Percentiles rank a stretch among this genome's conserved stretches.
Evolutionary conservation across 2,113 vertebrate genomes (phyloP).

Genomic region (Lycaon pictus): DNA sequence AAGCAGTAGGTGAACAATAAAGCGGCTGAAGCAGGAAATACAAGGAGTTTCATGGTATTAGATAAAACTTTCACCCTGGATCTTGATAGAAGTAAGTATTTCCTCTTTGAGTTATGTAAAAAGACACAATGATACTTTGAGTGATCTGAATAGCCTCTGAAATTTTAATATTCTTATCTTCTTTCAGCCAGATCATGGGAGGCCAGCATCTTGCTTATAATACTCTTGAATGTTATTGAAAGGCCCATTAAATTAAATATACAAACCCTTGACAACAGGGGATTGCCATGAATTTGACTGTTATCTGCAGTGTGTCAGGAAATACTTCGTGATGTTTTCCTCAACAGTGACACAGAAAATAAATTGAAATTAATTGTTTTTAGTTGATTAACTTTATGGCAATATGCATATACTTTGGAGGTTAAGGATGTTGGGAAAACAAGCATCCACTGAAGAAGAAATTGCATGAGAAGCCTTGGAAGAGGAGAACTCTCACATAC

Average conservation of each 20-base stretch:
- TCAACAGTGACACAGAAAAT: constrained; percentile 58
- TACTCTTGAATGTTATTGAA: constrained; percentile 26
- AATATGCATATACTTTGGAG: constrained; percentile 59
- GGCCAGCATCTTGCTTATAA: background rate
- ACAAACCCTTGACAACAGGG: background rate
- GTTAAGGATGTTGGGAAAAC: constrained; percentile 53
- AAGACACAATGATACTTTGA: background rate
- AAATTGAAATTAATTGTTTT: constrained; percentile 77
- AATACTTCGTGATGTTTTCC: constrained; percentile 57
- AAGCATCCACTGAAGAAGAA: constrained; percentile 40
- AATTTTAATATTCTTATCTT: constrained; percentile 45
- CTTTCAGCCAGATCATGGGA: background rate
- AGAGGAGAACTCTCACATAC: constrained; percentile 39
- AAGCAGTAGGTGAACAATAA: background rate
- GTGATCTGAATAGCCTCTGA: background rate
- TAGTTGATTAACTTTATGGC: constrained; percentile 70
- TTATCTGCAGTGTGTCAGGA: constrained; percentile 57
- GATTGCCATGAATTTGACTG: constrained; percentile 36
- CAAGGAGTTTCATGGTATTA: background rate
- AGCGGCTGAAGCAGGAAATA: background rate
- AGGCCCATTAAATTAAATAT: constrained; percentile 54
- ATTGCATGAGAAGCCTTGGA: constrained; percentile 41
- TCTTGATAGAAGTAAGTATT: constrained; percentile 32
- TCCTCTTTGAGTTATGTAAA: background rate
- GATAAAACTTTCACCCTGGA: background rate